Evolutionary conservation across 2,113 vertebrate species (phyloP).

Genomic region (Crotalus helleri): DNA sequence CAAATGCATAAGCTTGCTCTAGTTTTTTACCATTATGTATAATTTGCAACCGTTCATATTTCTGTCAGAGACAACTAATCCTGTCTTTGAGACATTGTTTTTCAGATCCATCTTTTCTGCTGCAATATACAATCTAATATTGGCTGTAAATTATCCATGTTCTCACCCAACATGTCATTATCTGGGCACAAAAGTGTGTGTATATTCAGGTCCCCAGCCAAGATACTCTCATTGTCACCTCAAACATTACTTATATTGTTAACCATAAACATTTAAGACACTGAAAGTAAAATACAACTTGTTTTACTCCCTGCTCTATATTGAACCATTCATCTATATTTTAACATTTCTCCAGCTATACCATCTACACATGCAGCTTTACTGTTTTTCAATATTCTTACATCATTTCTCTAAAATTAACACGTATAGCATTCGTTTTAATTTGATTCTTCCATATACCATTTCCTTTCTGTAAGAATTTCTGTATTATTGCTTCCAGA

Average conservation of each 20-base stretch:
- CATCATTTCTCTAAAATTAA: neutral
- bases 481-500: neutral
- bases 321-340: neutral
- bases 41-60: neutral
- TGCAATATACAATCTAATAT: neutral
- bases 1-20: neutral
- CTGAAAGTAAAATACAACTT: neutral
- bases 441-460: neutral
- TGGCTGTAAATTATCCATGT: neutral
- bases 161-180: neutral
- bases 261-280: neutral
- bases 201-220: neutral
- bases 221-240: neutral
- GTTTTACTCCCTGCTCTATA: neutral
- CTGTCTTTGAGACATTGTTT: neutral
- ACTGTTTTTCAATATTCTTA: neutral
- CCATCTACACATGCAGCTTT: neutral
- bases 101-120: neutral
- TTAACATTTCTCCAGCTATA: neutral
- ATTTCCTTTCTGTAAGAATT: neutral
- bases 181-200: neutral
- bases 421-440: neutral
- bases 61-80: neutral
- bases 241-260: neutral
- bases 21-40: neutral